Evolutionary conservation across 2,797 vertebrate genomes (phyloP), one percentile per base, ranked within the genome.

Genomic region (Apogon talboti): DNA sequence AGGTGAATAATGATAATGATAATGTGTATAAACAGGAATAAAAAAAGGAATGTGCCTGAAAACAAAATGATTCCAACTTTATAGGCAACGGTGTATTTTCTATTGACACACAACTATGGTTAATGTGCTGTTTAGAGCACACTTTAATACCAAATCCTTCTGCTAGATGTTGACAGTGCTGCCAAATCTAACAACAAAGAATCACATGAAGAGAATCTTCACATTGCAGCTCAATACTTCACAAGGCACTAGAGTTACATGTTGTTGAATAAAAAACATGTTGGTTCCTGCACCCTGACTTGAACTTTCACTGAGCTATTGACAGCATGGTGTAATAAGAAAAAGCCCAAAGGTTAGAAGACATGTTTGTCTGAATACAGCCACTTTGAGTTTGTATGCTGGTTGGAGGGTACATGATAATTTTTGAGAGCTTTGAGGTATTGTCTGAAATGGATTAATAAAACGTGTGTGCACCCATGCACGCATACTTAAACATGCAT

Each of bases 371-470:
- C 44, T 54, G n/a, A 67, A 57, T 12, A 49, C 16, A 53, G 54
- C 18, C 42, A 47, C 21, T 30, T 28, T 12, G 18, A 41, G 61
- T 38, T 72, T 40, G 60, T 24, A 35, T 61, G 49, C 15, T 46
- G 48, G 21, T 46, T 59, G 49, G 15, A 52, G 44, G 50, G 57
- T 71, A 40, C n/a, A 51, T 13, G 57, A 71, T 62, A 58, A 71
- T 76, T 43, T 81, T 14, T 52, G 38, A 70, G 46, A 51, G 55
- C 56, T 55, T 38, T 52, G 74, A 42, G 19, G 55, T 37, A 64
- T 71, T 78, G 68, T 74, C 66, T 84, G 57, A 72, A 69, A 54
- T 60, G 48, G 59, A 89, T 78, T 79, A 82, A 75, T 82, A 66
- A 72, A 76, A 60, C 19, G 66, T 66, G 68, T 40, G 58, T 59